Conservation (phyloP, 1,140 invertebrate species). For the Trichonephila clavata region DNA sequence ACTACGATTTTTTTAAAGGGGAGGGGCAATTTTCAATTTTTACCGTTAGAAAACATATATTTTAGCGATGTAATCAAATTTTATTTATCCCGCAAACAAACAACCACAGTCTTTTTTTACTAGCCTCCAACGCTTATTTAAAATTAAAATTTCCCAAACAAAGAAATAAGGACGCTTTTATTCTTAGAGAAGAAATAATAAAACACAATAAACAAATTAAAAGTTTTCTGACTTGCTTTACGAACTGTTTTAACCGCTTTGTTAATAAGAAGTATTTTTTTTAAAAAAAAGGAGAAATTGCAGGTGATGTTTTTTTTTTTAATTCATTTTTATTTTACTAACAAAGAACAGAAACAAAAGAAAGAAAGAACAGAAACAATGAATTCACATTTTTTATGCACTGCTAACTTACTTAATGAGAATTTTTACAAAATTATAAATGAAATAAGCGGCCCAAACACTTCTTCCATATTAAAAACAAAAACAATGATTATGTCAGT, state of each 20-base stretch:
- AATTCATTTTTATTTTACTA: background rate
- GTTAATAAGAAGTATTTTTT: background rate
- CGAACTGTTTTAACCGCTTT: background rate
- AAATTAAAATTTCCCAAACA: background rate
- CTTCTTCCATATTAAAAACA: background rate
- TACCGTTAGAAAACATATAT: too few species aligned
- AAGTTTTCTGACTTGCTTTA: background rate
- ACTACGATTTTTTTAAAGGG: too few species aligned
- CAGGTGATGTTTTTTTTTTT: background rate
- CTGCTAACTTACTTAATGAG: background rate
- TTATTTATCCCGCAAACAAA: too few species aligned
- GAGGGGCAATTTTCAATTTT: too few species aligned
- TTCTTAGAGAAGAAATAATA: background rate
- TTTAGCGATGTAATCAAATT: too few species aligned
- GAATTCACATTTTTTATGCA: background rate
- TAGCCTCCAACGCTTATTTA: background rate
- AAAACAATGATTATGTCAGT: background rate
- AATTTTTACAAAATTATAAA: background rate
- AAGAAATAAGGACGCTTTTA: background rate
- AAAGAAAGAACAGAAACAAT: background rate
- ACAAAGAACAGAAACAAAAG: background rate
- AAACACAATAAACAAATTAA: background rate
- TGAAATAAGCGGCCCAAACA: background rate
- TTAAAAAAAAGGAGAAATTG: background rate
- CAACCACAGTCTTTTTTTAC: background rate